Base-by-base conservation (phyloP, 1,140 invertebrate species). In the Brachionus sp. region DNA sequence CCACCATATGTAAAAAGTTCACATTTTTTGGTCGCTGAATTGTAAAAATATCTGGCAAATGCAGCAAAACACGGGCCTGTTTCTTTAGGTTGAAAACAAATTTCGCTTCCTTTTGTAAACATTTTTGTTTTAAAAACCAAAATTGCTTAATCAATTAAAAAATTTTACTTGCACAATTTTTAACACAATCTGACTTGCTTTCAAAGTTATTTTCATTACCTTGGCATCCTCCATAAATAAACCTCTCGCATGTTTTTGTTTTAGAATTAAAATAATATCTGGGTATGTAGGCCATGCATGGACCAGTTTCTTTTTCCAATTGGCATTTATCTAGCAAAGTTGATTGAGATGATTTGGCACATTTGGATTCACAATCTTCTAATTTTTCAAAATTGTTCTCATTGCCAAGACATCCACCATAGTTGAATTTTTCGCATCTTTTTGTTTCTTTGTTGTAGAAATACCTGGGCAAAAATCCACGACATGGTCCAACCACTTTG, bases 401-500 rank as follows among this genome's bases (percentile, higher is more conserved):
- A 87, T 98, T 98, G 90, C 23, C 90, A 88, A 83, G 93, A 87
- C 95, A 97, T 35, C 95, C 95, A 33, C 95, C 95, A 87, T 96
- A 98, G 94, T 95, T 97, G 89, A 98, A 98, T 64, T 94, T 90
- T 0, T 93, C 93, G 87, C 96, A 98, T 13, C 93, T 93, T 13
- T 94, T 84, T 10, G 84, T 77, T 7, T 92, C 90, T 84, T 92
- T 91, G 86, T 96, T 92, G 88, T 91, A 98, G 88, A 91, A 92
- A 93, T 93, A 98, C 68, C 93, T 91, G 16, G 90, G 90, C 88
- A 92, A 95, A 87, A 93, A 93, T n/a, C 94, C 94, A 78, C 90
- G 87, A 87, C 96, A 98, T 0, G 93, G 92, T 4, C 96, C 96
- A 85, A 90, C 87, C 42, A 94, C 93, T 85, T 93, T 91, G 0